phyloP scores from a whole-genome alignment of 1,140 invertebrate genomes.

The Drosophila repletoides region DNA sequence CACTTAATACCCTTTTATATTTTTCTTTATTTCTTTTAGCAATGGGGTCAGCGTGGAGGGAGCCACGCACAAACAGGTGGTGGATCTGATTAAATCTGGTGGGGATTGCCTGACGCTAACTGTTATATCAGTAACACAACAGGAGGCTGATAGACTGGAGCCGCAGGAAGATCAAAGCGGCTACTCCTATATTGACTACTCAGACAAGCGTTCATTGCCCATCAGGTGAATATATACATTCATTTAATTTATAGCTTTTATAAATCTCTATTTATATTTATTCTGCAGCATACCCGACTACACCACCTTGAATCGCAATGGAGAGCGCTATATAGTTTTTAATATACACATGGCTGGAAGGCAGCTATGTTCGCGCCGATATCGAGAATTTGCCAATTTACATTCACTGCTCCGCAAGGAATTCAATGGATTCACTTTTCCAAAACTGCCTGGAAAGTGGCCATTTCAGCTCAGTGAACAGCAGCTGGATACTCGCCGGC shows the following conservation, averaged over 20 bases:
- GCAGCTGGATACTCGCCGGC: constrained; percentile 95
- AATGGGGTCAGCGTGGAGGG: constrained; percentile 99
- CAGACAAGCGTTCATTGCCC: constrained; percentile 97
- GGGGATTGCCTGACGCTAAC: constrained; percentile 97
- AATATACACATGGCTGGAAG: constrained; percentile 99
- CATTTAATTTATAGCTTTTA: not conserved
- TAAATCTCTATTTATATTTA: no score
- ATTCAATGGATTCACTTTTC: constrained; percentile 98
- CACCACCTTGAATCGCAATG: constrained; percentile 89
- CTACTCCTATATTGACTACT: constrained; percentile 97
- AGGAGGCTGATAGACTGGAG: constrained; percentile 92
- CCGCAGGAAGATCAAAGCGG: constrained; percentile 93
- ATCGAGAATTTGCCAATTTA: constrained; percentile 96
- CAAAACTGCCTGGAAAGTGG: constrained; percentile 99
- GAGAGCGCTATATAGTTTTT: constrained; percentile 97
- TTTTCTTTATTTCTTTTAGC: constrained; percentile 83
- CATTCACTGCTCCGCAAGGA: constrained; percentile 96
- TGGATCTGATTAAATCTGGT: constrained; percentile 99
- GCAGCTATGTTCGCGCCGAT: constrained; percentile 97
- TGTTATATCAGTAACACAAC: constrained; percentile 96
- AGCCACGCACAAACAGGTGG: constrained; percentile 99
- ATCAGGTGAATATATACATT: constrained; percentile 84
- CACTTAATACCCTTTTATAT: no score
- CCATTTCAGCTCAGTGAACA: constrained; percentile 98
- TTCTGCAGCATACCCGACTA: constrained; percentile 95